These are phyloP conservation scores for Gorsachius goisagi DNA, from an alignment of 2,113 vertebrate genomes.

Conservation along the genomic window DNA sequence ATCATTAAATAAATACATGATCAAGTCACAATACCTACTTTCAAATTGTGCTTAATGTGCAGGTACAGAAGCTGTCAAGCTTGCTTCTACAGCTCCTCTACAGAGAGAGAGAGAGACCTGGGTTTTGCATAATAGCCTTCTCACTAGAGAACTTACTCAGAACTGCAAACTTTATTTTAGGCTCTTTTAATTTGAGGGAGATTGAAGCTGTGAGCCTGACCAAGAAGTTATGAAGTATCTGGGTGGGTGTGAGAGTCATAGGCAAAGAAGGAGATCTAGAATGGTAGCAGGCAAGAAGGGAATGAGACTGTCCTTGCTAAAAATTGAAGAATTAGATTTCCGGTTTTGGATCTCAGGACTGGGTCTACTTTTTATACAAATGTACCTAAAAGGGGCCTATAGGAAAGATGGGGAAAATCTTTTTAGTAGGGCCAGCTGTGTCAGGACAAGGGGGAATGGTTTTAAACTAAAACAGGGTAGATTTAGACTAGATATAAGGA, in stretches of 20 bases:
- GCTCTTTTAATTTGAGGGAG: neutral
- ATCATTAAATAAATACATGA: neutral
- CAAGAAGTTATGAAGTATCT: neutral
- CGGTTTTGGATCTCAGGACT: neutral
- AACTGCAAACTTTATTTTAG: neutral
- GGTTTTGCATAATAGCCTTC: neutral
- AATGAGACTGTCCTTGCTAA: neutral
- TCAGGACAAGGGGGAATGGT: too few species aligned
- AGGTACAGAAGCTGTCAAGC: neutral
- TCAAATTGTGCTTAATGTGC: neutral
- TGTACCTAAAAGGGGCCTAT: too few species aligned
- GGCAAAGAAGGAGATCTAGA: neutral
- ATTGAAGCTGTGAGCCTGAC: neutral
- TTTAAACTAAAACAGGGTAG: too few species aligned
- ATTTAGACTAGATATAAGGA: too few species aligned
- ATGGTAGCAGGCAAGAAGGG: neutral
- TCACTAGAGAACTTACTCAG: neutral
- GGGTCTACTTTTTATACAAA: neutral
- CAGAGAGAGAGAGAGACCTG: neutral
- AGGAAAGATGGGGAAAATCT: too few species aligned
- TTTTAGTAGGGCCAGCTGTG: too few species aligned
- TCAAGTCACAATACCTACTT: neutral
- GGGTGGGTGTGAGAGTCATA: neutral
- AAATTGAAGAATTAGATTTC: neutral
- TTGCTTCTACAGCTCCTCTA: neutral